Evolutionary conservation across 2,888 invertebrate species (phyloP), one percentile per base, ranked within the genome.

Genomic region (Gastracanthus pulcherrimus): DNA sequence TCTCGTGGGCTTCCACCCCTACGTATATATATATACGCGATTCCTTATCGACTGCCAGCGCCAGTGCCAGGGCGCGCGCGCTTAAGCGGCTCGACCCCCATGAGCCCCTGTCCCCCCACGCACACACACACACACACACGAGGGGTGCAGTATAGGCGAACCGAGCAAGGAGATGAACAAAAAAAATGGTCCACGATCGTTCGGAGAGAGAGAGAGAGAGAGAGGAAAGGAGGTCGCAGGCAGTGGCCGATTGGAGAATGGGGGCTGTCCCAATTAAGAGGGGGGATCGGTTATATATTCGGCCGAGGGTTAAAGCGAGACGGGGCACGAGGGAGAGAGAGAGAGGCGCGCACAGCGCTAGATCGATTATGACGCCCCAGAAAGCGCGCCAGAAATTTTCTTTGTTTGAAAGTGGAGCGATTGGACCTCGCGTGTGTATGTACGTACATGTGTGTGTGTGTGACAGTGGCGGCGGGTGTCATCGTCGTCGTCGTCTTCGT

Each of bases 391-490:
- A 74, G 69, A 74, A 76, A 85, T 85, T 83, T 83, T 84, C 85
- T 86, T 87, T 86, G 85, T 86, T 84, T 82, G 83, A 85, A 85
- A 85, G 83, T 86, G 82, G 86, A 85, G 84, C 86, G 84, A 85
- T 85, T 84, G 85, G 84, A 78, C 70, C 66, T 67, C 62, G 41
- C n/a, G n/a, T n/a, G n/a, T n/a, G n/a, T n/a, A n/a, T n/a, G n/a
- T n/a, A n/a, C n/a, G n/a, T n/a, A n/a, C n/a, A n/a, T n/a, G n/a
- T n/a, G n/a, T n/a, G n/a, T n/a, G n/a, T n/a, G n/a, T n/a, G n/a
- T n/a, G n/a, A n/a, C n/a, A n/a, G n/a, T n/a, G n/a, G n/a, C 26
- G n/a, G 67, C 31, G 16, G 60, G 36, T 13, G 1, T 6, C 6
- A 2, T 11, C 29, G 31, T 2, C 62, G 58, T 45, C 23, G 69